phyloP scores from a whole-genome alignment of 1,140 invertebrate species.

The Euschistus heros region DNA sequence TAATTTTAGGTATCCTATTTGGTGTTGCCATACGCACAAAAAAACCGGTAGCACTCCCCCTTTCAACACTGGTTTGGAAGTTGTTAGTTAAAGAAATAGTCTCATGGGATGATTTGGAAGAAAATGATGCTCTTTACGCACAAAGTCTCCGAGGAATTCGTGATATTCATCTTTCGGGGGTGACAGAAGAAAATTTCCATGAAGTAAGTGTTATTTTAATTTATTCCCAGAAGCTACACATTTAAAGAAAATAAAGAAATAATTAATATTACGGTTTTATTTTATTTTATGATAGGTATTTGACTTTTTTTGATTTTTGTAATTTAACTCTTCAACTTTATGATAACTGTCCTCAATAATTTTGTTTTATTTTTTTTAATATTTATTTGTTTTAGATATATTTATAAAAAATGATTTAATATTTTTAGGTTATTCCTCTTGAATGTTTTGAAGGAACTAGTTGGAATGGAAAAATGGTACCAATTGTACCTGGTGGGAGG shows the following conservation, averaged over 20 bases:
- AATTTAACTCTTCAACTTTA: too few relatives aligned
- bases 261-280: too few relatives aligned
- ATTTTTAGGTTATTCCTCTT: constrained; percentile 46
- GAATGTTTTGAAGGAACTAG: constrained; percentile 55
- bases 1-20: constrained; percentile 42
- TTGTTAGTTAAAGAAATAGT: constrained; percentile 48
- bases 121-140: constrained; percentile 51
- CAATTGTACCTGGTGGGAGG: constrained; percentile 48
- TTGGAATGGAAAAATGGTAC: constrained; percentile 46
- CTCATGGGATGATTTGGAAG: constrained; percentile 50
- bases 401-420: constrained; percentile 15
- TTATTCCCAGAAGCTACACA: too few relatives aligned
- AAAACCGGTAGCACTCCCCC: constrained; percentile 48
- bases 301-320: too few relatives aligned
- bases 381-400: not conserved
- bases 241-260: too few relatives aligned
- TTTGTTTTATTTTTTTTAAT: constrained; percentile 2
- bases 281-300: too few relatives aligned
- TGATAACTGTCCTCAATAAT: too few relatives aligned
- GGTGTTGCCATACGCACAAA: constrained; percentile 48
- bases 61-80: constrained; percentile 56
- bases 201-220: constrained; percentile 36
- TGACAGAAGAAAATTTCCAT: constrained; percentile 51
- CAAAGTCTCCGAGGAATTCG: constrained; percentile 47
- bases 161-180: constrained; percentile 46